These are phyloP conservation scores for Eclectus roratus DNA, from an alignment of 2,113 vertebrate species.

Conservation along the genomic window DNA sequence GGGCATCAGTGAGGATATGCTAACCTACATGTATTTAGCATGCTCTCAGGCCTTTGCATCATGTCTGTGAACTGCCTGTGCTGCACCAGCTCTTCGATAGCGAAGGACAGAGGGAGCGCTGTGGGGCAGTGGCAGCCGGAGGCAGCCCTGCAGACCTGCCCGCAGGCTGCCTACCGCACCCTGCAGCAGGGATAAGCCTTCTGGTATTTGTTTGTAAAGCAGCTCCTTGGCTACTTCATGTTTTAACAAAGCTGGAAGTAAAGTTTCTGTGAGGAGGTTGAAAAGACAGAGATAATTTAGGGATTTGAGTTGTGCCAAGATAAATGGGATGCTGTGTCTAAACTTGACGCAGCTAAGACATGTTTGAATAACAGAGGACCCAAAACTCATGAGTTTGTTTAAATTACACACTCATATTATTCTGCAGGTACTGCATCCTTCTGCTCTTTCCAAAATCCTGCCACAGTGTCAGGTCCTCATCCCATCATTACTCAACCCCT, in stretches of 20 bases:
- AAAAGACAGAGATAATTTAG: slow-evolving; percentile 38
- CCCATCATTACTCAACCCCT: not conserved
- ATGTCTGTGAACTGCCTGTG: not conserved
- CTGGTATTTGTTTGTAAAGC: not conserved
- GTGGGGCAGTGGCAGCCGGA: not conserved
- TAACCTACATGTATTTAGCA: accelerated
- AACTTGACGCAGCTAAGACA: slow-evolving; percentile 32
- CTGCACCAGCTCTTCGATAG: not conserved
- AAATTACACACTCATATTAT: not conserved
- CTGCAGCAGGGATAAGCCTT: not conserved
- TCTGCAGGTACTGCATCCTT: not conserved
- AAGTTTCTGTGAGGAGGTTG: not conserved
- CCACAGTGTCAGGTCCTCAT: not conserved
- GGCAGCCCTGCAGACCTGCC: not conserved
- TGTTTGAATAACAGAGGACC: not conserved
- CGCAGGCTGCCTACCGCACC: accelerated
- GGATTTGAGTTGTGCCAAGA: slow-evolving; percentile 39
- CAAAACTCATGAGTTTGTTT: slow-evolving; percentile 12
- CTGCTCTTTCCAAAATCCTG: not conserved
- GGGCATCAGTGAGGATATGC: not conserved
- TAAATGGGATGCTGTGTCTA: slow-evolving; percentile 52
- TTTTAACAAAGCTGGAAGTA: slow-evolving; percentile 42
- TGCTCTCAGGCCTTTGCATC: not conserved
- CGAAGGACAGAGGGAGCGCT: not conserved
- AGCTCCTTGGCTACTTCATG: slow-evolving; percentile 25